Conservation (phyloP, 2,113 vertebrate genomes). For the Todiramphus chloris region DNA sequence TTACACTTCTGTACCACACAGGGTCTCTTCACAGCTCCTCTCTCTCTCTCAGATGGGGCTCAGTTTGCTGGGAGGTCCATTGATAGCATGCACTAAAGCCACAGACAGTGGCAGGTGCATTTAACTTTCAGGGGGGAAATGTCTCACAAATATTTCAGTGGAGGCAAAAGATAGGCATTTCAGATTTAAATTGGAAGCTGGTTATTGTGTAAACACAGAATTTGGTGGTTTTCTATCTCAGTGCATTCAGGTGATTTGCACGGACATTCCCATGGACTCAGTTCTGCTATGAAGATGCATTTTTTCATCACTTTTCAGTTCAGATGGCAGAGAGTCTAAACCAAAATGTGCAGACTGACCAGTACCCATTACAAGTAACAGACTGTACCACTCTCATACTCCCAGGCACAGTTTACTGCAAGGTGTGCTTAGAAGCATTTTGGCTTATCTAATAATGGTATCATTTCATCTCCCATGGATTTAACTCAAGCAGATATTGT, state of each 20-base stretch:
- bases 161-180: not conserved
- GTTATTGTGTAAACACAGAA: not conserved
- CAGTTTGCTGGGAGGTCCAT: not conserved
- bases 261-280: not conserved
- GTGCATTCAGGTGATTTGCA: not conserved
- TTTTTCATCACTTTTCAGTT: not conserved
- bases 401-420: not conserved
- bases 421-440: not conserved
- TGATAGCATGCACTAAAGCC: not conserved
- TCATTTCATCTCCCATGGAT: not conserved
- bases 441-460: not conserved
- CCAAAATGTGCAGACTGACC: not conserved
- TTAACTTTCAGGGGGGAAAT: not conserved
- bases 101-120: accelerated
- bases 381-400: not conserved
- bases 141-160: not conserved
- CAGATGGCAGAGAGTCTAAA: not conserved
- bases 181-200: not conserved
- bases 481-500: not conserved
- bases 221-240: not conserved
- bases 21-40: not conserved
- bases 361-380: not conserved
- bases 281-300: not conserved
- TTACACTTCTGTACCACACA: not conserved
- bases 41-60: not conserved